Percentiles rank a stretch among this genome's conserved stretches.
These are phyloP conservation scores for Lissonota sp. DNA, from an alignment of 2,888 invertebrate genomes.

Conservation along the genomic window DNA sequence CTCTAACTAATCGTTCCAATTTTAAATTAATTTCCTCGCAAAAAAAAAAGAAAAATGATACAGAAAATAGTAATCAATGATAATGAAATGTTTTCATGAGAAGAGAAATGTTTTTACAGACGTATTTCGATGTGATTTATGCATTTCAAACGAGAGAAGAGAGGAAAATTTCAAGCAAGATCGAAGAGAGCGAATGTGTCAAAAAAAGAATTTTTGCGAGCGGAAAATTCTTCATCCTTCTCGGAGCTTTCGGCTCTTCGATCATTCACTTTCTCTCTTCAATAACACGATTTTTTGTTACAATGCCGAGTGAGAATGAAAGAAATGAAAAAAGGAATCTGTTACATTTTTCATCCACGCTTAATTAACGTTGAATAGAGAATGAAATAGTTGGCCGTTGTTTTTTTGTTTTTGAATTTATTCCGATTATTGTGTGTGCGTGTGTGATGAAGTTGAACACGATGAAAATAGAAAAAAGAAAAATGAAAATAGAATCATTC, in stretches of 20 bases:
- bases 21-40: too few species aligned
- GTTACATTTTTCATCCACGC: slow-evolving; percentile 80
- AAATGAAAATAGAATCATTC: slow-evolving; percentile 29
- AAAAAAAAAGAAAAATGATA: neutral
- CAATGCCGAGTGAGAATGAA: slow-evolving; percentile 55
- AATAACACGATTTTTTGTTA: slow-evolving; percentile 63
- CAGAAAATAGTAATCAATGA: slow-evolving; percentile 15
- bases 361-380: slow-evolving; percentile 78
- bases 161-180: slow-evolving; percentile 10
- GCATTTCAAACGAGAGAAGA: slow-evolving; percentile 6
- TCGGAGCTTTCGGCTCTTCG: slow-evolving; percentile 42
- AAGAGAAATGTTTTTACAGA: neutral
- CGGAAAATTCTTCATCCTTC: neutral
- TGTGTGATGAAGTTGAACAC: slow-evolving; percentile 27
- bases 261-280: slow-evolving; percentile 47
- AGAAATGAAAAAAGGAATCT: slow-evolving; percentile 73
- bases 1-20: too few species aligned
- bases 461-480: slow-evolving; percentile 21
- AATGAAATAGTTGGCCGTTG: slow-evolving; percentile 78
- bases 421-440: slow-evolving; percentile 51
- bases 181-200: slow-evolving; percentile 72
- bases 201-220: slow-evolving; percentile 43
- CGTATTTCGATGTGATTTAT: neutral
- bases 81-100: slow-evolving; percentile 8
- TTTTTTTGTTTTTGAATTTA: slow-evolving; percentile 70